Evolutionary conservation across 2,888 invertebrate genomes (phyloP).

Genomic region (Helobdella robusta): DNA sequence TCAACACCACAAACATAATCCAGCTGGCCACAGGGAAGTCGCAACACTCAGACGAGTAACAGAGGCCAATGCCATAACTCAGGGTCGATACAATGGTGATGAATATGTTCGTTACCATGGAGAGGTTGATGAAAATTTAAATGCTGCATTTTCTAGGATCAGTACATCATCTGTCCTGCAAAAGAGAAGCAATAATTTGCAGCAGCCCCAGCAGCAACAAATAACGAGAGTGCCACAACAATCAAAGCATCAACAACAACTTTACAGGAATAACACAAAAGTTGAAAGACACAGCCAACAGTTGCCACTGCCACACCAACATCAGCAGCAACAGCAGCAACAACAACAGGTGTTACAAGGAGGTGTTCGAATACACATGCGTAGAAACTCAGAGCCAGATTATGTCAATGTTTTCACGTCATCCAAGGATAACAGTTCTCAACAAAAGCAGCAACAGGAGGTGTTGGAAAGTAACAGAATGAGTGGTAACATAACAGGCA

Average conservation of each 20-base stretch:
- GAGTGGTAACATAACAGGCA: too few species aligned
- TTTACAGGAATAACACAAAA: background rate
- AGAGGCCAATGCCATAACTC: too few species aligned
- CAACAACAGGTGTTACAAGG: background rate
- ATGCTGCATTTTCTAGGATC: constrained; percentile 2
- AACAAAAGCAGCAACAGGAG: background rate
- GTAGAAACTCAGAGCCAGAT: constrained; percentile 42
- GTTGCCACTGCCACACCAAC: background rate
- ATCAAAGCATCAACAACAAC: background rate
- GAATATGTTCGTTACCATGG: background rate
- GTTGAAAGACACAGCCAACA: background rate
- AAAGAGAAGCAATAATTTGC: background rate
- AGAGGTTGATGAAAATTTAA: background rate
- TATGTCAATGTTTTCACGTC: constrained; percentile 40
- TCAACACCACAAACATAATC: too few species aligned
- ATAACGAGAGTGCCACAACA: background rate
- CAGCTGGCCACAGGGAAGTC: constrained; percentile 1
- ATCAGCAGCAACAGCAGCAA: constrained; percentile 12
- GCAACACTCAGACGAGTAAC: too few species aligned
- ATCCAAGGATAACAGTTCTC: background rate
- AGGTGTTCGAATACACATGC: constrained; percentile 8
- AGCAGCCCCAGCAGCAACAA: constrained; percentile 4
- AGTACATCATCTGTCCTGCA: constrained; percentile 8
- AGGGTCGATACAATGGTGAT: too few species aligned
- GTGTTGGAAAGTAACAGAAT: background rate